Conservation (phyloP, 92 coral and sea anemone genomes). For the Epizoanthus rinbou region DNA sequence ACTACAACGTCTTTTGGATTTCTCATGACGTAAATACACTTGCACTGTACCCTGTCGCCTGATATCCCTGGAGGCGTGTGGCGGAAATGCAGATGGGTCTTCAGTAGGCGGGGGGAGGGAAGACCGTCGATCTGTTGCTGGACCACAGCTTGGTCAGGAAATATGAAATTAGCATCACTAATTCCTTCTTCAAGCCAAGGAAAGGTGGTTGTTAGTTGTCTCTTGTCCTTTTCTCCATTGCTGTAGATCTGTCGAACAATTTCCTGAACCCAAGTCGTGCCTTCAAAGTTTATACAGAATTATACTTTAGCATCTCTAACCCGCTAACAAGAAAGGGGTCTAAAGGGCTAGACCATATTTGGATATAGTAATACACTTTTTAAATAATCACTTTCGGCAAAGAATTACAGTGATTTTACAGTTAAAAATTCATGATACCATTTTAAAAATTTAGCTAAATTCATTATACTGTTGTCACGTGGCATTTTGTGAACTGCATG, state of each 20-base stretch:
- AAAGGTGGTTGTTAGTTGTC: background rate
- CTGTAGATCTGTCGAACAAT: constrained; percentile 54
- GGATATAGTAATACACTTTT: too few relatives aligned
- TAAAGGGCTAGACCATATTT: too few relatives aligned
- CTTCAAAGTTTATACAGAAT: constrained; percentile 7
- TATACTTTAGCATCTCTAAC: too few relatives aligned
- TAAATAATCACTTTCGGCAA: too few relatives aligned
- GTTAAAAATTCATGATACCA: too few relatives aligned
- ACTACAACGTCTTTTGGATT: constrained; percentile 68
- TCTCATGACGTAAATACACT: constrained; percentile 57
- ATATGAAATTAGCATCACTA: background rate
- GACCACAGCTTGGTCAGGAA: background rate
- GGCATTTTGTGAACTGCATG: too few relatives aligned
- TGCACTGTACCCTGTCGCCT: constrained; percentile 42
- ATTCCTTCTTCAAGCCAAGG: constrained; percentile 26
- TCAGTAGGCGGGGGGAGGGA: constrained; percentile 57
- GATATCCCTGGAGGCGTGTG: constrained; percentile 34
- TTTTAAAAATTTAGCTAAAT: too few relatives aligned
- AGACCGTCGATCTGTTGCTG: constrained; percentile 12
- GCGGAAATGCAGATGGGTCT: constrained; percentile 49
- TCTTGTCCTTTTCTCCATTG: constrained; percentile 41
- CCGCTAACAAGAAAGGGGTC: too few relatives aligned
- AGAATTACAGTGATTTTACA: too few relatives aligned
- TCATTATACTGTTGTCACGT: too few relatives aligned
- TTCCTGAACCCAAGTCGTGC: constrained; percentile 60